A percentile compares a stretch with the other conserved stretches of the same genome.
These are phyloP conservation scores for Kryptolebias marmoratus DNA, from an alignment of 2,113 vertebrate genomes.

Conservation along the genomic window DNA sequence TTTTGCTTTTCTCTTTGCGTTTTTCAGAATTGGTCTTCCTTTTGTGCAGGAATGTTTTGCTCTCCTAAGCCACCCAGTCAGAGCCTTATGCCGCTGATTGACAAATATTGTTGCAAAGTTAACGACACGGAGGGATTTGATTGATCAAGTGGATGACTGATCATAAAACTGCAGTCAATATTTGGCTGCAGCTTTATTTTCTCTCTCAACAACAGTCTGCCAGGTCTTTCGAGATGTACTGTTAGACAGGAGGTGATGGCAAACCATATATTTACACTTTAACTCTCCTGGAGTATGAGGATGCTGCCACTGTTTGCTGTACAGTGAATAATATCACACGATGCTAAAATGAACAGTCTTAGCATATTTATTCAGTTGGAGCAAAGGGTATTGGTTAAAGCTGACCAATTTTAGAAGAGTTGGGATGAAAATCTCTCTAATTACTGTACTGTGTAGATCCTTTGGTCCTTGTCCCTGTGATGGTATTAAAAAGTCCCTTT, in stretches of 20 bases:
- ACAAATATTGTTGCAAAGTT: constrained; percentile 78
- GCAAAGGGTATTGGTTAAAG: constrained; percentile 67
- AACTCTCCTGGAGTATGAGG: constrained; percentile 36
- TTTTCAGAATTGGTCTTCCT: no score
- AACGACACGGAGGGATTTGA: constrained; percentile 77
- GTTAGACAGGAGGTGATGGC: constrained; percentile 46
- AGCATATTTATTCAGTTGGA: constrained; percentile 61
- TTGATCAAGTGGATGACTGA: constrained; percentile 79
- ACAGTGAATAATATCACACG: constrained; percentile 55
- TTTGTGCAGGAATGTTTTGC: neutral
- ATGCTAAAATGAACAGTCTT: constrained; percentile 55
- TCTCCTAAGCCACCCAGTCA: constrained; percentile 17
- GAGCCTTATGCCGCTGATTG: constrained; percentile 61
- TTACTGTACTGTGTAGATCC: constrained; percentile 68
- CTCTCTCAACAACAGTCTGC: constrained; percentile 45
- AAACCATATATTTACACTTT: constrained; percentile 71
- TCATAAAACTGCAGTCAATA: constrained; percentile 75
- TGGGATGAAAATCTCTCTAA: constrained; percentile 70
- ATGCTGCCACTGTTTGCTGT: constrained; percentile 54
- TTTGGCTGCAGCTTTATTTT: constrained; percentile 68
- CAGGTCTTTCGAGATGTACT: constrained; percentile 53
- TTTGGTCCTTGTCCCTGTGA: constrained; percentile 59
- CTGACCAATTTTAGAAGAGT: constrained; percentile 69
- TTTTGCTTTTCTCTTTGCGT: no score
- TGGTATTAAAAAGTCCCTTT: constrained; percentile 75